Evolutionary conservation across 2,113 vertebrate genomes (phyloP).

Genomic region (Pygoscelis adeliae): DNA sequence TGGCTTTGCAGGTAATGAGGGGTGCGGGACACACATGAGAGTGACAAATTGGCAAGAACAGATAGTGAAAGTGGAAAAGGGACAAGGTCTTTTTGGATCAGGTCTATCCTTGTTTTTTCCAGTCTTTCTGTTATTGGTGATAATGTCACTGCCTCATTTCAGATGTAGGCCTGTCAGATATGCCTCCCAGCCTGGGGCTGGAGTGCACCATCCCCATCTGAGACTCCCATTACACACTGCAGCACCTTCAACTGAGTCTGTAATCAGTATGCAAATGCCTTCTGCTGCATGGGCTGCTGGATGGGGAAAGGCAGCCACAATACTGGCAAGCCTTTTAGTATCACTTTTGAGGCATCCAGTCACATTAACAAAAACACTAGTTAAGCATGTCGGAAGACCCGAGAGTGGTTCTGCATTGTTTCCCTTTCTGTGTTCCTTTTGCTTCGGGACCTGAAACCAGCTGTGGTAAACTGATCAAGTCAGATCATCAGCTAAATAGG

Average conservation of each 20-base stretch:
- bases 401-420: not conserved
- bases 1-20: not conserved
- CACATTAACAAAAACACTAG: not conserved
- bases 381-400: not conserved
- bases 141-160: not conserved
- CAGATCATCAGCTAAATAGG: not conserved
- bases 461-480: not conserved
- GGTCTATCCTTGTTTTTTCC: not conserved
- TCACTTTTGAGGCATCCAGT: not conserved
- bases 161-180: not conserved
- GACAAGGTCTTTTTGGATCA: not conserved
- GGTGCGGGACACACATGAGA: not conserved
- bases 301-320: not conserved
- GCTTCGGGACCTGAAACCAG: not conserved
- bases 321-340: not conserved
- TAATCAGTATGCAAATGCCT: slow-evolving; percentile 14
- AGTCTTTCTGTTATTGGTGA: not conserved
- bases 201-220: not conserved
- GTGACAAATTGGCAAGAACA: not conserved
- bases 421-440: not conserved
- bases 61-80: not conserved
- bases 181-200: not conserved
- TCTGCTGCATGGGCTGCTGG: not conserved
- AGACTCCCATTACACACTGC: not conserved
- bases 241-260: not conserved